Base-by-base conservation (phyloP, 2,888 invertebrate species). In the Eurytoma californica region DNA sequence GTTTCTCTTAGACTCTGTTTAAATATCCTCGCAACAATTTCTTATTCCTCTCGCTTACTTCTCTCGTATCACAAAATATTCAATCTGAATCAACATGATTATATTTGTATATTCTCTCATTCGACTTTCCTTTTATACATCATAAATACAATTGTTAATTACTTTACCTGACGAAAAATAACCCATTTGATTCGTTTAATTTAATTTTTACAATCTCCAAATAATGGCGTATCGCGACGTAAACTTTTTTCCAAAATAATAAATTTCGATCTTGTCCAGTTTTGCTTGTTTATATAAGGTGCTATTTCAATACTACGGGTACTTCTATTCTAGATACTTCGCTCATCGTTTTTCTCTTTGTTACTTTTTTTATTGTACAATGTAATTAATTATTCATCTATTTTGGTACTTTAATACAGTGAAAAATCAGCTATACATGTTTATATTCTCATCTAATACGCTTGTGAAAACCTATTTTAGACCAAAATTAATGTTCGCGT, bases 11-110 rank as follows among this genome's bases (percentile, higher is more conserved):
- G 9, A 7, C 53, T 57, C 24, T 39, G 39, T 39, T 39, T 39
- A 39, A 47, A 60, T 58, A 57, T 70, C 7, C 47, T 75, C 30
- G 4, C 49, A 76, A 77, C 39, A 70, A 74, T 72, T 76, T 77
- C 70, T 30, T 75, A 60, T 28, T 75, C 20, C 49, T 78, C 53
- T 74, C 68, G 73, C 68, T 61, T 63, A 55, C 68, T 72, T 81
- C 82, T 82, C 77, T 85, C 83, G 84, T 89, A 88, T 89, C 86
- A 88, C 88, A 89, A 89, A 89, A 89, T 89, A 89, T 88, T 87
- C 86, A 85, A 83, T 87, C 83, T 86, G 84, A 81, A 67, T 84
- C 83, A 85, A 84, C 84, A 77, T 85, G 84, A 86, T 83, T 67
- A 83, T 84, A 85, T 78, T 83, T 83, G 84, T 85, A 83, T 65